These are phyloP conservation scores for Batillaria attramentaria DNA, from an alignment of 1,140 invertebrate species.

Conservation along the genomic window DNA sequence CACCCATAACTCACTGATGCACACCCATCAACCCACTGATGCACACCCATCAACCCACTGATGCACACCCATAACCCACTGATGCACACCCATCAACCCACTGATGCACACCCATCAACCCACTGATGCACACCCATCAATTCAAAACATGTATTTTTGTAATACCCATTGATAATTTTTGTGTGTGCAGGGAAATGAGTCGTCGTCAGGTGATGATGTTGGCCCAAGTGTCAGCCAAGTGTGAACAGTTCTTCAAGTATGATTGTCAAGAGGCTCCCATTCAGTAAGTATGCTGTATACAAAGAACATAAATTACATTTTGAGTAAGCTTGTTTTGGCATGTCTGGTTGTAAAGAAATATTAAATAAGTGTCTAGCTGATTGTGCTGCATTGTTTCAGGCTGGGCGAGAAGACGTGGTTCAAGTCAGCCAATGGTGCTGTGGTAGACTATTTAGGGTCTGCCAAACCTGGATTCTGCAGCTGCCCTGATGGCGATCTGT, in stretches of 20 bases:
- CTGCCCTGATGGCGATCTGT: constrained; percentile 81
- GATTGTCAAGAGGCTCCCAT: constrained; percentile 77
- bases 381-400: constrained; percentile 65
- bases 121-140: no score
- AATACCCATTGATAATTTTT: no score
- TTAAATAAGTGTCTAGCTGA: constrained; percentile 6
- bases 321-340: no score
- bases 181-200: constrained; percentile 81
- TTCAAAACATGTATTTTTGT: no score
- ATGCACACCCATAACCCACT: no score
- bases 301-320: no score
- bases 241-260: constrained; percentile 91
- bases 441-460: constrained; percentile 59
- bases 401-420: constrained; percentile 93
- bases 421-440: constrained; percentile 80
- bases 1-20: no score
- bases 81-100: no score
- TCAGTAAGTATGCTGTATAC: constrained; percentile 43
- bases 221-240: constrained; percentile 89
- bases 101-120: no score
- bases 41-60: no score
- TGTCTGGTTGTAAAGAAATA: no score
- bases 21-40: no score
- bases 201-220: constrained; percentile 91
- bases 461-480: constrained; percentile 63